Evolutionary conservation across 2,888 invertebrate genomes (phyloP), one percentile per base, ranked within the genome.

Genomic region (Prosopocoilus inquinatus): DNA sequence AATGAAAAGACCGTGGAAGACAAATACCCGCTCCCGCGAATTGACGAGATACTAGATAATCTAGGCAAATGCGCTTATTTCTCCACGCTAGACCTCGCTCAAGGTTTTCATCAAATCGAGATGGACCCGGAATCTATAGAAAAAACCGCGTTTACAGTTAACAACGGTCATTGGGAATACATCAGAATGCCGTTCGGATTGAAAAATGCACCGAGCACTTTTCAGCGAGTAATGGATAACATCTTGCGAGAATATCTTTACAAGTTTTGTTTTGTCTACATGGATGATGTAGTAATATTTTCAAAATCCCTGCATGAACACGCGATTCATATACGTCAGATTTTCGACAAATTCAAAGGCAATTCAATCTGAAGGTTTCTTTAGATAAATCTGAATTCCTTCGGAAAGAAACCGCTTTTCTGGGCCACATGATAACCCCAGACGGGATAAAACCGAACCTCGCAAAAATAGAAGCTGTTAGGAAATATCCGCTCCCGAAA

Each of bases 21-120:
- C 50, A 64, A 58, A 58, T 72, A 69, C 28, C 69, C 67, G 1
- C 54, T 72, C 16, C 70, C 64, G 58, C 20, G 20, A n/a, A 60
- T 73, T 0, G 66, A 69, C 39, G 69, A 72, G 11, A 61, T 72
- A 3, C 52, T 73, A 16, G 69, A 72, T 41, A 65, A 69, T 53
- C 45, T 71, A 32, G 71, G 71, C 1, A 58, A 61, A 49, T 64
- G 64, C 15, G 48, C 64, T 16, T 72, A 68, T 46, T 73, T 73
- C 50, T 63, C 67, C 0, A 67, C 64, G 0, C 45, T 73, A 3
- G 70, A 74, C 50, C 49, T 72, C 4, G 67, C 70, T 1, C 62
- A 60, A 33, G 72, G 71, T 0, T 74, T 70, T 47, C 66, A 66
- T 34, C 72, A 73, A 55, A 65, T 72, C 7, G 63, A 64, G 47